phyloP scores from a whole-genome alignment of 2,888 invertebrate genomes.

The Sturmia bella region DNA sequence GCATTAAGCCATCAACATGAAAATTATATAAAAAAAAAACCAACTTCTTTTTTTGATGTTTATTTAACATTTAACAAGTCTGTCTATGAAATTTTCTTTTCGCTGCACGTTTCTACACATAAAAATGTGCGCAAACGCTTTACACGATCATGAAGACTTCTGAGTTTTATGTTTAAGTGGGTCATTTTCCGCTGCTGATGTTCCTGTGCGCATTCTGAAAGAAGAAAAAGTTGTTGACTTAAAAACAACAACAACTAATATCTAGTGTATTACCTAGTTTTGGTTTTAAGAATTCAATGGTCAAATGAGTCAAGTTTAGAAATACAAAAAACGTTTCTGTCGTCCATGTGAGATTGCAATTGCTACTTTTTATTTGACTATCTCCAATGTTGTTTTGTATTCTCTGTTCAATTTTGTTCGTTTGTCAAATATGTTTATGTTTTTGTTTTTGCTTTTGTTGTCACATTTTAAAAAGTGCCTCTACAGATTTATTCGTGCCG shows the following conservation, averaged over 20 bases:
- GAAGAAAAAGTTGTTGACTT: conserved; percentile 43
- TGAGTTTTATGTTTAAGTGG: conserved; percentile 57
- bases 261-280: conserved; percentile 36
- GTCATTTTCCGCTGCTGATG: conserved; percentile 44
- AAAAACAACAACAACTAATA: conserved; percentile 22
- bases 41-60: background rate
- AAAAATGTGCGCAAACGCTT: conserved; percentile 50
- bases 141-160: conserved; percentile 30
- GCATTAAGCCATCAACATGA: background rate
- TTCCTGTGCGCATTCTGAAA: conserved; percentile 38
- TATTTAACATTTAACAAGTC: conserved; percentile 20
- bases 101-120: background rate
- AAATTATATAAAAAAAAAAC: too few species aligned
- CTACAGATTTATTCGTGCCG: background rate
- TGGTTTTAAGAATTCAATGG: conserved; percentile 60
- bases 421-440: conserved; percentile 29
- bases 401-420: conserved; percentile 1
- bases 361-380: conserved; percentile 11
- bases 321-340: conserved; percentile 51
- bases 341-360: conserved; percentile 5
- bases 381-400: background rate
- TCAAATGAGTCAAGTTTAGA: conserved; percentile 68
- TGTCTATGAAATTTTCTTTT: background rate
- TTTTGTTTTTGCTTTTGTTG: conserved; percentile 15
- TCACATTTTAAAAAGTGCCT: conserved; percentile 5